These are phyloP conservation scores for Dromius quadrimaculatus DNA, from an alignment of 2,888 invertebrate genomes.

Conservation along the genomic window DNA sequence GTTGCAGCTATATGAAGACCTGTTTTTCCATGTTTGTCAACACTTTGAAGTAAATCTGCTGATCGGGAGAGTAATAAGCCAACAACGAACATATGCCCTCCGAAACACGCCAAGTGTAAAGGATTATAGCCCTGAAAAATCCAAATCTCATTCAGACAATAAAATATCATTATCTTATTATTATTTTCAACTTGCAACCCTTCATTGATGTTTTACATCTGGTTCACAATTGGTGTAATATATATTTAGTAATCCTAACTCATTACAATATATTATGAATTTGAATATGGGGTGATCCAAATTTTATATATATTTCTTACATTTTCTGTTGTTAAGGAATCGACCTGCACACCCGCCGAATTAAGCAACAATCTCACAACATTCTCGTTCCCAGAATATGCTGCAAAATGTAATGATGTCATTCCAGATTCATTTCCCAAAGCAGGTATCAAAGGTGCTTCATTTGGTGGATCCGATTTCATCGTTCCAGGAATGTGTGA, in stretches of 20 bases:
- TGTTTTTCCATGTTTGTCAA: conserved; percentile 96
- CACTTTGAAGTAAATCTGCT: conserved; percentile 91
- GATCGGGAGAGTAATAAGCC: conserved; percentile 96
- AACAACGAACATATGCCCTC: conserved; percentile 97
- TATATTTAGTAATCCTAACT: no score
- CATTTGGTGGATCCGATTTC: conserved; percentile 93
- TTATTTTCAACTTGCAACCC: no score
- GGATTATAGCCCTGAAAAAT: conserved; percentile 91
- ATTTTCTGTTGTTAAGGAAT: conserved; percentile 91
- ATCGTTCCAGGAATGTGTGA: conserved; percentile 95
- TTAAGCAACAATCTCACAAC: conserved; percentile 95
- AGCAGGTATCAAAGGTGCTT: conserved; percentile 85
- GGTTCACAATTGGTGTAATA: no score
- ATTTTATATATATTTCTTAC: conserved; percentile 65
- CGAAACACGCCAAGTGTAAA: conserved; percentile 97
- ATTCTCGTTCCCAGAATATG: conserved; percentile 98
- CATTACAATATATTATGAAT: no score
- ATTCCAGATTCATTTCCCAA: conserved; percentile 96
- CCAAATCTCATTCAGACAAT: conserved; percentile 15
- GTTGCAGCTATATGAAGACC: conserved; percentile 97
- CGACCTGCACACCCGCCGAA: conserved; percentile 97
- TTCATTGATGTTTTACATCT: no score
- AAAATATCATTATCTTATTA: no score
- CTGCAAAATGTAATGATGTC: conserved; percentile 96
- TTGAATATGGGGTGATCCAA: no score